Conservation (phyloP, 2,113 vertebrate species). For the Chaetodon trifascialis region DNA sequence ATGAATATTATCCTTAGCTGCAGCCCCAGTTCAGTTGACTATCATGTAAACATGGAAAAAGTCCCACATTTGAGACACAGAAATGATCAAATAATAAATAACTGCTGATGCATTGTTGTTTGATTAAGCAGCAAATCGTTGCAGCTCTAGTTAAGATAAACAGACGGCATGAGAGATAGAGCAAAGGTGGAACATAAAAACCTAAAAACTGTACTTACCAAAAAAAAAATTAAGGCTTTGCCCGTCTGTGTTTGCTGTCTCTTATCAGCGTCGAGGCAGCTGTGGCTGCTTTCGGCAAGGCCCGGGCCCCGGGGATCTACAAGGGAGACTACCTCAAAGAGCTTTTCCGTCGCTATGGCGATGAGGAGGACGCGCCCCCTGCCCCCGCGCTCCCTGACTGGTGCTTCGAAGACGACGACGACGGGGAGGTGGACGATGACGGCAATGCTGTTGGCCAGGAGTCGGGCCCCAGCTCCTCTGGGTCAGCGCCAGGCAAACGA, state of each 20-base stretch:
- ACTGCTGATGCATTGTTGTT: no score
- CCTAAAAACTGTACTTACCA: neutral
- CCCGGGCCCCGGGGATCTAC: conserved; percentile 97
- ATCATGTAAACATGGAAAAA: no score
- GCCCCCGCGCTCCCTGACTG: conserved; percentile 94
- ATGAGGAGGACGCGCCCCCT: conserved; percentile 91
- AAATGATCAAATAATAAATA: neutral
- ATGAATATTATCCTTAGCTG: neutral
- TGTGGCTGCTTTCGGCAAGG: conserved; percentile 92
- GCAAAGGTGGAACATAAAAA: neutral
- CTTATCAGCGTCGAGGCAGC: conserved; percentile 93
- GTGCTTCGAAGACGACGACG: conserved; percentile 96
- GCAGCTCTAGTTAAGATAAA: neutral
- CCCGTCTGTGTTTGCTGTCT: neutral
- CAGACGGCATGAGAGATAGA: neutral
- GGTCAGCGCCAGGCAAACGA: conserved; percentile 88
- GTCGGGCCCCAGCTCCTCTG: conserved; percentile 93
- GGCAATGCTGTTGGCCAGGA: conserved; percentile 87
- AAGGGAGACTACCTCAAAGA: conserved; percentile 99
- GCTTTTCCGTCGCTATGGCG: conserved; percentile 95
- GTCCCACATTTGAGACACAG: neutral
- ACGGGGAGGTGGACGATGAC: conserved; percentile 88
- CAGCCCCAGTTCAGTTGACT: neutral
- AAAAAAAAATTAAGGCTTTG: neutral
- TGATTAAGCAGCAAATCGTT: neutral